A percentile compares a stretch with the other conserved stretches of the same genome.
Conservation (phyloP, 2,888 invertebrate genomes). For the Caenorhabditis sinica region DNA sequence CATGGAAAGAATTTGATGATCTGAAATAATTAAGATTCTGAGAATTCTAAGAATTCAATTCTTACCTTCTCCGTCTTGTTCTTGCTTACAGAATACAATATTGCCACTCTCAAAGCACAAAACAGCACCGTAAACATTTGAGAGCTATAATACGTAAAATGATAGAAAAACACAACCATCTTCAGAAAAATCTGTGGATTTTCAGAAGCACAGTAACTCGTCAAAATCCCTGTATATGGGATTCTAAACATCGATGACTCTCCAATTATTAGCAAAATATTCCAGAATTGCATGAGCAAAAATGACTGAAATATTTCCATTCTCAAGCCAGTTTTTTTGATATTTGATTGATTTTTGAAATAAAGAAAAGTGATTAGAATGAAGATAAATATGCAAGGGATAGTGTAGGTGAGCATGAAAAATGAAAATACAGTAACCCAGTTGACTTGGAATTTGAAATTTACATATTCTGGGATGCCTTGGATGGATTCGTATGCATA, state of each 20-base stretch:
- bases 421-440: constrained; percentile 20
- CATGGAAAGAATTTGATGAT: background rate
- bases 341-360: background rate
- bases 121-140: constrained; percentile 27
- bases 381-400: constrained; percentile 6
- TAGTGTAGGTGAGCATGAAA: constrained; percentile 14
- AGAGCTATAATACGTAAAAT: constrained; percentile 1
- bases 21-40: background rate
- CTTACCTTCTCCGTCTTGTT: constrained; percentile 3
- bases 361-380: constrained; percentile 2
- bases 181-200: constrained; percentile 26
- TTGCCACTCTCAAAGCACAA: constrained; percentile 33
- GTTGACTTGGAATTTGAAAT: constrained; percentile 6
- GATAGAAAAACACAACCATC: constrained; percentile 13
- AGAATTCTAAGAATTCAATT: background rate
- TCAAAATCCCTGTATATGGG: constrained; percentile 12
- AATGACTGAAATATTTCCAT: constrained; percentile 41
- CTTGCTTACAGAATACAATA: constrained; percentile 5
- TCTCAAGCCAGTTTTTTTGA: constrained; percentile 8
- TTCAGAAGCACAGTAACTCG: constrained; percentile 22
- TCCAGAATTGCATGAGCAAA: constrained; percentile 42
- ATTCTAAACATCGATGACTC: constrained; percentile 31
- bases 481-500: background rate
- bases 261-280: constrained; percentile 1
- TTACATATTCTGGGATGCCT: constrained; percentile 20